Base-by-base conservation (phyloP, 2,888 invertebrate species). In the Temnothorax rugatulus region DNA sequence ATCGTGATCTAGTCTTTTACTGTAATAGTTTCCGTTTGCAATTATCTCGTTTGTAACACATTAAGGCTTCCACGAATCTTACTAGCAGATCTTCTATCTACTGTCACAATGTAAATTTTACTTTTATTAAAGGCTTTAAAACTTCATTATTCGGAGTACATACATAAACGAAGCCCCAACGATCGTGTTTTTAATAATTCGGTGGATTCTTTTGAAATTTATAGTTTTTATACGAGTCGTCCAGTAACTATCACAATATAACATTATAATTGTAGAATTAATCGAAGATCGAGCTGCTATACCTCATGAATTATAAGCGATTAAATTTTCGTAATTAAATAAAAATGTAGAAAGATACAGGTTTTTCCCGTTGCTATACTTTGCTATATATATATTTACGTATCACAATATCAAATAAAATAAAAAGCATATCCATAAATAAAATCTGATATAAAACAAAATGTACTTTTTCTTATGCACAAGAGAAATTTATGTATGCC, bases 1-100 rank as follows among this genome's bases (percentile, higher is more conserved):
- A 63, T 64, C 34, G 21, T 75, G 64, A 34, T 5, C 3, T 11
- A 75, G 21, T 2, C 3, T 21, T 64, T 75, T 38, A 34, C 15
- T 9, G 50, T 34, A 29, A 61, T 75, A 75, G 34, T 64, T 74
- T 29, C 25, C 73, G 13, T 38, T 50, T 47, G 29, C 4, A 75
- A 47, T 75, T 75, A 50, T 41, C 41, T 59, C 41, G 25, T 29
- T 47, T 34, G 34, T 21, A 59, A 41, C 13, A 61, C 13, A 47
- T 44, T 44, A 75, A 61, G 21, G n/a, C 11, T 74, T 29, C 41
- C 13, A 29, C 1, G 61, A 29, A 61, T 25, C 29, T n/a, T 29
- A 41, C 4, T 0, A 21, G 0, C 15, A 15, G 5, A 41, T 61
- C n/a, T 52, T n/a, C 4, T 34, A 15, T 15, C 4, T 47, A 11